Percentiles rank a stretch among this genome's conserved stretches.
These are phyloP conservation scores for Agonopterix alstromeriana DNA, from an alignment of 2,888 invertebrate genomes.

Conservation along the genomic window DNA sequence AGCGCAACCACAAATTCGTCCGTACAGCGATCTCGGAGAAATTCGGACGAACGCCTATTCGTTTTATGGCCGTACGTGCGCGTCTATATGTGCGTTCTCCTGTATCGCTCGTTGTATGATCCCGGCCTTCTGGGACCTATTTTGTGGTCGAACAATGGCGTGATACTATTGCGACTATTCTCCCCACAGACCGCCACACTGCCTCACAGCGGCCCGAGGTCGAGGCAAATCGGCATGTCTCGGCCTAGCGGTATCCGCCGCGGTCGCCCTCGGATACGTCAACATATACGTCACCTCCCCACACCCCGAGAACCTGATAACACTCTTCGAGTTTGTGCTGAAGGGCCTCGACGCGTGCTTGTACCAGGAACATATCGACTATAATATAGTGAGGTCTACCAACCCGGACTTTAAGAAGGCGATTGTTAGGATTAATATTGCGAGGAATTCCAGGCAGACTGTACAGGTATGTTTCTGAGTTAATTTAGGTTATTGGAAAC, in stretches of 20 bases:
- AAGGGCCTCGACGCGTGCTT: slow-evolving; percentile 94
- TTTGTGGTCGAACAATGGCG: neutral
- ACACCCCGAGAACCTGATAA: slow-evolving; percentile 97
- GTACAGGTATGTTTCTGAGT: slow-evolving; percentile 80
- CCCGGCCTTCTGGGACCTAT: too few relatives aligned
- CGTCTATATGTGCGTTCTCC: too few relatives aligned
- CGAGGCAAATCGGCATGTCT: slow-evolving; percentile 98
- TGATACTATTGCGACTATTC: neutral
- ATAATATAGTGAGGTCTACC: slow-evolving; percentile 94
- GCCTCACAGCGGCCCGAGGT: slow-evolving; percentile 96
- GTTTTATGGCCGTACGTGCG: too few relatives aligned
- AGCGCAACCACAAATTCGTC: too few relatives aligned
- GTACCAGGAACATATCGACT: slow-evolving; percentile 97
- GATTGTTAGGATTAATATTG: slow-evolving; percentile 93
- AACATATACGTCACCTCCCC: slow-evolving; percentile 99
- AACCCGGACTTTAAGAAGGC: slow-evolving; percentile 98
- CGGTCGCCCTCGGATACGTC: slow-evolving; percentile 89
- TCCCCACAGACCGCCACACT: slow-evolving; percentile 87
- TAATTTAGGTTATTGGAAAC: too few relatives aligned
- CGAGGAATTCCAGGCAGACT: slow-evolving; percentile 93
- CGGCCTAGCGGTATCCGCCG: slow-evolving; percentile 93
- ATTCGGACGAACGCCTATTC: too few relatives aligned
- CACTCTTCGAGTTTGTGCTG: slow-evolving; percentile 96
- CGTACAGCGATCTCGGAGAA: too few relatives aligned
- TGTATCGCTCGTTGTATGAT: too few relatives aligned